phyloP scores from a whole-genome alignment of 2,888 invertebrate species.

The Anaspis maculata region DNA sequence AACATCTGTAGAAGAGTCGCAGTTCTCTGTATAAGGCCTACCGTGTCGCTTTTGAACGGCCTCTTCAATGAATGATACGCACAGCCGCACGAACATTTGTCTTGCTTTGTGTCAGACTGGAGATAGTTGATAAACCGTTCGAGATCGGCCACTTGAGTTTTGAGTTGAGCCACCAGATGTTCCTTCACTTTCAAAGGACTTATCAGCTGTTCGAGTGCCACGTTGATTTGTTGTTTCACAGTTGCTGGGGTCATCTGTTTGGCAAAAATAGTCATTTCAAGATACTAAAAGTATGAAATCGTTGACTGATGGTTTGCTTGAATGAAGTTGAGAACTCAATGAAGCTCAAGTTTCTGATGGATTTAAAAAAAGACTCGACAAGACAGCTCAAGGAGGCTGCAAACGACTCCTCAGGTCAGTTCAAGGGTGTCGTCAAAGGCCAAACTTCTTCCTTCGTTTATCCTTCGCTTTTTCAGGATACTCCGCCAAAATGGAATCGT shows the following conservation, averaged over 20 bases:
- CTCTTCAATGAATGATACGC: conserved; percentile 39
- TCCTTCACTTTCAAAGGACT: conserved; percentile 94
- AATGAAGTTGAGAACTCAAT: no score
- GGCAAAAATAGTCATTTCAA: no score
- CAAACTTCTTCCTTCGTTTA: no score
- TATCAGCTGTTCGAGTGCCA: conserved; percentile 83
- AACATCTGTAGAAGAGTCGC: conserved; percentile 88
- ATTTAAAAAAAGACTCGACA: background rate
- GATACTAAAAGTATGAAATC: no score
- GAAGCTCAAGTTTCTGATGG: no score
- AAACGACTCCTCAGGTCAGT: no score
- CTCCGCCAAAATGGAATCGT: no score
- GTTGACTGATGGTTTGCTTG: no score
- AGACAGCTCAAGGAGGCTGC: no score
- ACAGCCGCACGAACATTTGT: conserved; percentile 44
- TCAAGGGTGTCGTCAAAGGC: no score
- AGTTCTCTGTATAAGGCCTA: conserved; percentile 78
- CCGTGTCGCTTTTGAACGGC: conserved; percentile 45
- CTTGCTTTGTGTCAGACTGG: conserved; percentile 64
- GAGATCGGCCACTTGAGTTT: conserved; percentile 94
- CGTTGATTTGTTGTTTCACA: conserved; percentile 79
- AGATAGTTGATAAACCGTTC: conserved; percentile 94
- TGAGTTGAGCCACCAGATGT: conserved; percentile 88
- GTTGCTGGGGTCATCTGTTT: conserved; percentile 73
- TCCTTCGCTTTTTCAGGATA: no score